Conservation (phyloP, 1,140 invertebrate genomes). For the Drosophila baimaii region DNA sequence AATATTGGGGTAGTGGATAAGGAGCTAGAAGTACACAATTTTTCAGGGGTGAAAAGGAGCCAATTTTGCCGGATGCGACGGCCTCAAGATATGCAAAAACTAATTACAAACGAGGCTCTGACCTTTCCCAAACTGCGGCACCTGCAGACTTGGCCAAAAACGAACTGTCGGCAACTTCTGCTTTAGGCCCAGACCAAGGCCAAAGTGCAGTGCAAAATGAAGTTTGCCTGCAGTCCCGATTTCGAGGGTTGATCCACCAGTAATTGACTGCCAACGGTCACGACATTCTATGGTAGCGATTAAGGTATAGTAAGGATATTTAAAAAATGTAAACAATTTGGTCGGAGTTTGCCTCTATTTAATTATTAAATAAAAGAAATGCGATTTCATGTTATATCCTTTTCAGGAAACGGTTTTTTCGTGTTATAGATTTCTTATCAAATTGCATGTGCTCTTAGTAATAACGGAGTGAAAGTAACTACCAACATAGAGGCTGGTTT, state of each 20-base stretch:
- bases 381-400: not conserved
- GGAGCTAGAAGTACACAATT: not conserved
- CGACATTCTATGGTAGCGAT: conserved; percentile 22
- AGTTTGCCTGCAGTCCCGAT: conserved; percentile 23
- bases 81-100: conserved; percentile 52
- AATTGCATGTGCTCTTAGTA: not conserved
- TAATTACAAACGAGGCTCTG: conserved; percentile 51
- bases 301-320: conserved; percentile 5
- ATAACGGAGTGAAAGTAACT: no score
- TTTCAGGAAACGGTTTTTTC: conserved; percentile 5
- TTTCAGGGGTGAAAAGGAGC: conserved; percentile 3
- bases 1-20: not conserved
- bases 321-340: not conserved
- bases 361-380: conserved; percentile 11
- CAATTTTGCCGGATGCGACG: conserved; percentile 27
- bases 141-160: conserved; percentile 13
- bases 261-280: conserved; percentile 25
- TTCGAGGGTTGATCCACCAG: conserved; percentile 23
- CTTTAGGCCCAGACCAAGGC: conserved; percentile 28
- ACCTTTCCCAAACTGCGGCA: conserved; percentile 28
- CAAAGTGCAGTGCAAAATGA: conserved; percentile 22
- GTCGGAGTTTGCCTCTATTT: not conserved
- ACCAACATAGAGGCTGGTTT: not conserved
- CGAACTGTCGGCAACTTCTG: conserved; percentile 16
- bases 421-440: conserved; percentile 8